Evolutionary conservation across 2,113 vertebrate genomes (phyloP), one percentile per base, ranked within the genome.

Genomic region (Zapornia atra): DNA sequence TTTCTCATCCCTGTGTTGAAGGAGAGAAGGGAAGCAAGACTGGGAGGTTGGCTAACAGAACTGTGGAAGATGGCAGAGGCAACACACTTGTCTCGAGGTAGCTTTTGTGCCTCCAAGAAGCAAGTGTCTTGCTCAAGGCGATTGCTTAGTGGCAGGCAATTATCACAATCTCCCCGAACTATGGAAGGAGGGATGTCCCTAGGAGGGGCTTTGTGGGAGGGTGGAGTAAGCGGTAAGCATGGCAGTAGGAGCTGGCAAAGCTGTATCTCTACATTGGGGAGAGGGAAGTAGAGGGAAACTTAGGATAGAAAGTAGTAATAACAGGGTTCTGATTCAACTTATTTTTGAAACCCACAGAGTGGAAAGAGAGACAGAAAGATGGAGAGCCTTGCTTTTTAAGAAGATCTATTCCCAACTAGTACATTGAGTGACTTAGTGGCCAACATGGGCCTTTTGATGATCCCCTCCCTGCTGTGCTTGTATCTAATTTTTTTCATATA

Each of bases 11-110:
- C 15, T 51, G 8, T 66, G 40, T 70, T 70, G 61, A 73, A 70
- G 33, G 6, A 8, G 14, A 53, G 50, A 59, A 36, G 54, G 36
- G 36, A 85, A 75, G 24, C 3, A 14, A 79, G 21, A 15, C 61
- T 56, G 60, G 11, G 17, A 64, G 34, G 18, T 9, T 22, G 15
- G 13, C 40, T 34, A 33, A 50, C 10, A 14, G 31, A 44, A 40
- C 12, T 11, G 17, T 48, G 50, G 54, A 87, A 38, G 13, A 15
- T 4, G 2, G 3, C 63, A 60, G 42, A 79, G 40, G 56, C 9
- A 42, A 25, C 15, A 26, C 1, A 3, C 31, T 50, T 0, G 13
- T 54, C n/a, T 44, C 50, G 50, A 42, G 20, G 36, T 13, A 64
- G 31, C 9, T 82, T 91, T 68, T 63, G 17, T 85, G 34, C 31